These are phyloP conservation scores for Ceratosolen solmsi DNA, from an alignment of 1,140 invertebrate species.

Conservation along the genomic window DNA sequence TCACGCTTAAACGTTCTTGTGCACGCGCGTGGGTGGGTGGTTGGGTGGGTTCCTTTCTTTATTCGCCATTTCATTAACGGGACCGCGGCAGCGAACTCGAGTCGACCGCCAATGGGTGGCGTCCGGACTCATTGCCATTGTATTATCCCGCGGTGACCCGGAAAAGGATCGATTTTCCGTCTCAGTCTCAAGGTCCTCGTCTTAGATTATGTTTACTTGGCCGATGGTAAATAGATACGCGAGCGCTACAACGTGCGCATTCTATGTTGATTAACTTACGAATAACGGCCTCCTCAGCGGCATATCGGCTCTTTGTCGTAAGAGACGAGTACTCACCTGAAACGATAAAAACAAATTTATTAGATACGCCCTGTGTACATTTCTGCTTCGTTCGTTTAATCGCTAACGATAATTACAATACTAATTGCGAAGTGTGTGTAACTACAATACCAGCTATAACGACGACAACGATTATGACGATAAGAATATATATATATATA, in stretches of 20 bases:
- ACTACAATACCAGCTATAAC: not conserved
- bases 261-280: not conserved
- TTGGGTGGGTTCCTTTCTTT: too few species aligned
- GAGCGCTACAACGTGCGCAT: not conserved
- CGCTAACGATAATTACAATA: not conserved
- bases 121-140: not conserved
- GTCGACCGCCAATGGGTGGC: not conserved
- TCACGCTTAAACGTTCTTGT: too few species aligned
- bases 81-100: slow-evolving; percentile 19
- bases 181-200: not conserved
- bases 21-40: too few species aligned
- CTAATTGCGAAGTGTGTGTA: not conserved
- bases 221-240: too few species aligned
- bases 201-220: too few species aligned
- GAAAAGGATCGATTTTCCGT: not conserved
- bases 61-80: slow-evolving; percentile 19
- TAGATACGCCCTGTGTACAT: not conserved
- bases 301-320: not conserved
- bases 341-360: not conserved
- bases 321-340: slow-evolving; percentile 10
- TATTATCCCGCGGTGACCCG: not conserved
- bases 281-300: not conserved
- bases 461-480: not conserved
- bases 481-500: too few species aligned
- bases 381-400: not conserved